These are phyloP conservation scores for Hirundo rustica DNA, from an alignment of 2,797 vertebrate genomes.

Conservation along the genomic window DNA sequence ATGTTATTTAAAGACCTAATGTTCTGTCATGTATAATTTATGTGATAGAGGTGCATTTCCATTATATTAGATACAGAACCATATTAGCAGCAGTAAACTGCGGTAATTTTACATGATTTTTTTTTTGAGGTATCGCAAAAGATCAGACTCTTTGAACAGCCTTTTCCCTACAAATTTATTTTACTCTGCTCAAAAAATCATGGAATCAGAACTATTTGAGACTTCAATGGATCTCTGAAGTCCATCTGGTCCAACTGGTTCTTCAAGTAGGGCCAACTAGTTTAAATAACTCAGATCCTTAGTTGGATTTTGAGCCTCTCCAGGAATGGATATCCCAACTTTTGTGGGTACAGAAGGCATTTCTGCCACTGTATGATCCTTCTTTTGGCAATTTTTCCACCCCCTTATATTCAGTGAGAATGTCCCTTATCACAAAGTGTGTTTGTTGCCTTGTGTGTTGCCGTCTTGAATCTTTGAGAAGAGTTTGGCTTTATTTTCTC, in stretches of 20 bases:
- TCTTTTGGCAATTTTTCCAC: not conserved
- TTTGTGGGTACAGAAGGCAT: not conserved
- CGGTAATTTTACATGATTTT: not conserved
- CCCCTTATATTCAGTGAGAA: not conserved
- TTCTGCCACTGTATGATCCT: not conserved
- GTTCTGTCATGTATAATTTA: constrained; percentile 67
- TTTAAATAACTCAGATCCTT: not conserved
- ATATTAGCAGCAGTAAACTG: constrained; percentile 45
- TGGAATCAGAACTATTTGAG: not conserved
- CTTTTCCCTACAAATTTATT: not conserved
- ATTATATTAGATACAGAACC: constrained; percentile 44
- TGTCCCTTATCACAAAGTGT: not conserved
- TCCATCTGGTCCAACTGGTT: not conserved
- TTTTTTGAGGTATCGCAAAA: not conserved
- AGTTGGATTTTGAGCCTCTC: not conserved
- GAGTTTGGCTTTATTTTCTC: not conserved
- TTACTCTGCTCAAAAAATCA: not conserved
- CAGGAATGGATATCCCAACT: not conserved
- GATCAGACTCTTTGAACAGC: not conserved
- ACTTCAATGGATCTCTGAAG: not conserved
- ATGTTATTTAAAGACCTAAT: constrained; percentile 66
- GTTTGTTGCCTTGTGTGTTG: not conserved
- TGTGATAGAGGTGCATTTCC: constrained; percentile 44
- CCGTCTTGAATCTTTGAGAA: not conserved
- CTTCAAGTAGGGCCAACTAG: not conserved